A percentile compares a stretch with the other conserved stretches of the same genome.
These are phyloP conservation scores for Muscicapa comitata DNA, from an alignment of 2,797 vertebrate genomes.

Conservation along the genomic window DNA sequence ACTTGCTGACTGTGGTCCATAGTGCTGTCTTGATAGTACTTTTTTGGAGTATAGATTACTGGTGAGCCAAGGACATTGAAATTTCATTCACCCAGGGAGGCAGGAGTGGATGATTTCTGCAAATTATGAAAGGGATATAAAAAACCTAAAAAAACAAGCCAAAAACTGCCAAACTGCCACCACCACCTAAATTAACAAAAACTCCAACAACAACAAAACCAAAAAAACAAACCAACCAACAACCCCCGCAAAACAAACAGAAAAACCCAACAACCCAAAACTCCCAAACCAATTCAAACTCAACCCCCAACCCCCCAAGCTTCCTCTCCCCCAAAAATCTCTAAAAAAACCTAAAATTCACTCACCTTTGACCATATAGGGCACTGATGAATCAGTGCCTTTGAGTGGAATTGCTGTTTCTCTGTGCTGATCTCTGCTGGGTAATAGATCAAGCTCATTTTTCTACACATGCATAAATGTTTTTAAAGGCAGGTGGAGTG, in stretches of 20 bases:
- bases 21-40: not conserved
- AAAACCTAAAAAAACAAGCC: not conserved
- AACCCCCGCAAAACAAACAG: not conserved
- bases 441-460: not conserved
- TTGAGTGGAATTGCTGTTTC: not conserved
- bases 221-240: not conserved
- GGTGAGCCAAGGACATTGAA: not conserved
- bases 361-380: not conserved
- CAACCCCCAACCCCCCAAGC: too few relatives aligned
- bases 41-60: not conserved
- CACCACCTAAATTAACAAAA: not conserved
- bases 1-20: not conserved
- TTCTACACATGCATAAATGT: not conserved
- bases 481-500: not conserved
- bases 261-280: not conserved
- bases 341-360: not conserved
- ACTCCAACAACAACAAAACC: not conserved
- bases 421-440: not conserved
- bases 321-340: not conserved
- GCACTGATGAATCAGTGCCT: not conserved
- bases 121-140: not conserved
- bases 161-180: accelerated
- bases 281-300: not conserved
- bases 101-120: too few relatives aligned
- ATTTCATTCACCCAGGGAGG: not conserved